phyloP scores from a whole-genome alignment of 1,140 invertebrate genomes.

The Calosoma granatense region DNA sequence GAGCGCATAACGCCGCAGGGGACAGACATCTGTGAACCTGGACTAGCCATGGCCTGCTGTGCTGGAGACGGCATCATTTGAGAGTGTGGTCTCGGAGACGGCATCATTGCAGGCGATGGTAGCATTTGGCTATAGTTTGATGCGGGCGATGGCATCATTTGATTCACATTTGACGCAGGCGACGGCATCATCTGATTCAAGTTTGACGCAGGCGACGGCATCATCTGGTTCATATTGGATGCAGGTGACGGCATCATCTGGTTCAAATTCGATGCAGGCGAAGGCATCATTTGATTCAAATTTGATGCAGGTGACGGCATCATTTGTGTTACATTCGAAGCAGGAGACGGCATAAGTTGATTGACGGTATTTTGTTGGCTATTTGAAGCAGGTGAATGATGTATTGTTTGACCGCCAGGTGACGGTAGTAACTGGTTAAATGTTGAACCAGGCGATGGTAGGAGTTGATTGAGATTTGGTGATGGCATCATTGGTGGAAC shows the following conservation, averaged over 20 bases:
- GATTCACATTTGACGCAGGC: conserved; percentile 15
- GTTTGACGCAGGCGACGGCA: conserved; percentile 18
- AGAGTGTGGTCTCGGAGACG: neutral
- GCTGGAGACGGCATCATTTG: conserved; percentile 1
- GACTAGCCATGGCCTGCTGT: neutral
- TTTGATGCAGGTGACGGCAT: conserved; percentile 15
- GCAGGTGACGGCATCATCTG: conserved; percentile 15
- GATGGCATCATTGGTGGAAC: conserved; percentile 12
- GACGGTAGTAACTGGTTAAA: conserved; percentile 18
- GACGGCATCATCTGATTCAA: conserved; percentile 21
- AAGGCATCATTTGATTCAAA: conserved; percentile 28
- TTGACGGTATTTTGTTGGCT: neutral
- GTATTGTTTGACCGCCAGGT: conserved; percentile 6
- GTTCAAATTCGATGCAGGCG: conserved; percentile 16
- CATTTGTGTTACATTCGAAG: conserved; percentile 19
- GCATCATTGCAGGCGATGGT: neutral
- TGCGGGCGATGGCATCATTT: conserved; percentile 15
- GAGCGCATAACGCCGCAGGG: neutral
- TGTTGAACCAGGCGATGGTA: conserved; percentile 16
- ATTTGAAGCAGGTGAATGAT: neutral
- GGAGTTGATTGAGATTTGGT: conserved; percentile 17
- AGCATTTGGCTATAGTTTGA: conserved; percentile 11
- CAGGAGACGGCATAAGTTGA: conserved; percentile 14
- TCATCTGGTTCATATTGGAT: conserved; percentile 11
- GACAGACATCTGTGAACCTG: neutral